Evolutionary conservation across 2,113 vertebrate genomes (phyloP), one percentile per base, ranked within the genome.

Genomic region (Mustelus asterias): DNA sequence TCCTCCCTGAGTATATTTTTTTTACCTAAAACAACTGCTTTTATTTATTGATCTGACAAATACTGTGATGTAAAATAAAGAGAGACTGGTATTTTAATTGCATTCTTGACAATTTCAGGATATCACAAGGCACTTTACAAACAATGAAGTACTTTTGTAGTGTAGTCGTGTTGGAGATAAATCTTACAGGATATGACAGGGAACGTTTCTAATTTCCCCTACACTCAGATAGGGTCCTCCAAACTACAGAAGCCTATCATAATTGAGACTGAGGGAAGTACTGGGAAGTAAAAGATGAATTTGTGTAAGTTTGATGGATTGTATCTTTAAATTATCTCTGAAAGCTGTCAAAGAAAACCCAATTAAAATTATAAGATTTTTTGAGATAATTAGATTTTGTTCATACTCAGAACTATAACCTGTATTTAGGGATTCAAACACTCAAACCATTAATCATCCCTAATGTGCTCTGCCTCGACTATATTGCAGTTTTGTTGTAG

Each of bases 311-410:
- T 37, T 93, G n/a, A 65, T 93, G 65, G 60, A 93, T 93, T 93
- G 65, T 37, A 58, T 58, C 48, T 92, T 92, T 18, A 92, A n/a
- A n/a, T 92, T 33, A 63, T 92, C 58, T 92, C 33, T 92, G 89
- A 93, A 65, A 41, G 60, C 60, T 93, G 60, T 65, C 60, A 93
- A 63, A 93, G 58, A 67, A 92, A 93, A 93, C 89, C 16, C 65
- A 65, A 93, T 65, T 93, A 93, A 93, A 60, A 93, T 93, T 65
- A 93, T 65, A 67, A 41, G 89, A 18, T 67, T 37, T n/a, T 93
- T 93, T 65, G 65, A 93, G 33, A 93, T 93, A 67, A 93, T 93
- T 93, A 93, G 65, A 93, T 63, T 93, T 63, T 67, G 20, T 93
- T 65, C 89, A 93, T 24, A 58, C n/a, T 20, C 58, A 65, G 60